Base-by-base conservation (phyloP, 2,888 invertebrate species). In the Choreutis nemorana region DNA sequence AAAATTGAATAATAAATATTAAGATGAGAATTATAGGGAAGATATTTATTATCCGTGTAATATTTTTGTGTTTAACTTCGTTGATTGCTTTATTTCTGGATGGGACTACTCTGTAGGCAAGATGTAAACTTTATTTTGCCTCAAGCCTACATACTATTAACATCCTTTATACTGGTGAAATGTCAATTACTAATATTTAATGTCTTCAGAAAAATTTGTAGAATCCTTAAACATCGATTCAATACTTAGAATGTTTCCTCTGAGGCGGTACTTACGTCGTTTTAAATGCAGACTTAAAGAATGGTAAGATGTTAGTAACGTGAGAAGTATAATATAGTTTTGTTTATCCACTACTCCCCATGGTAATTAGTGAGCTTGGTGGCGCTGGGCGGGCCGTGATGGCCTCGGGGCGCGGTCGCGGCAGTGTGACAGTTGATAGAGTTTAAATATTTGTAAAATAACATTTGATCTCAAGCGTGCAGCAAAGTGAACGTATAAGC, bases 381-480 rank as follows among this genome's bases (percentile, higher is more conserved):
- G 45, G 43, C 35, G 29, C 10, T 39, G 25, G 28, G 23, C 31
- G 29, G 29, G 30, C 32, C 29, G 40, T 40, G 35, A 40, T 41
- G 50, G 42, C 35, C 42, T 54, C 50, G 50, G 56, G 55, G 39
- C 41, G 57, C 56, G 55, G 63, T 61, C 53, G 63, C 52, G 63
- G 71, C 55, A 53, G 71, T 56, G 70, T 73, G 75, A 47, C 63
- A 66, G 71, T 66, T 64, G 61, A 66, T 68, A 71, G 62, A 61
- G 64, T 72, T 64, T 63, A 66, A 68, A 56, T 12, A 67, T 67
- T 61, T 70, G 64, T 70, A 72, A 72, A 72, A 72, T 71, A 73
- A 72, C 70, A 75, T 75, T 73, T 77, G 77, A 77, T 77, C 77
- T 77, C 77, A 77, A 75, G 77, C 72, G 73, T 71, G 75, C 73